Percentiles rank a stretch among this genome's conserved stretches.
Conservation (phyloP, 2,113 vertebrate species). For the Microcebus lehilahytsara region DNA sequence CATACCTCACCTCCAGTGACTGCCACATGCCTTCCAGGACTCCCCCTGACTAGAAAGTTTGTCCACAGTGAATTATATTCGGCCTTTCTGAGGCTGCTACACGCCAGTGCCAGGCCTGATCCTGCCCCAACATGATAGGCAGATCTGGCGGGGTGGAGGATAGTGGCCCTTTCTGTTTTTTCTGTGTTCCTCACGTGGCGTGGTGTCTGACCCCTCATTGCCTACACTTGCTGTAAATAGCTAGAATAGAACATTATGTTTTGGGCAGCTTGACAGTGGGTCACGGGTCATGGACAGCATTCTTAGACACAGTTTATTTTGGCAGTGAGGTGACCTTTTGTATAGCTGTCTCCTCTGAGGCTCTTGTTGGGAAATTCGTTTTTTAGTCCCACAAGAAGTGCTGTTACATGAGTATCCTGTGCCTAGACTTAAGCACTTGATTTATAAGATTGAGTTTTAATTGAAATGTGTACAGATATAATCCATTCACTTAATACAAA, state of each 20-base stretch:
- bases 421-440: not conserved
- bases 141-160: not conserved
- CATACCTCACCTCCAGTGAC: not conserved
- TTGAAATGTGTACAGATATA: not conserved
- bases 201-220: not conserved
- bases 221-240: not conserved
- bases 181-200: not conserved
- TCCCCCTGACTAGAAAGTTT: not conserved
- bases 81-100: not conserved
- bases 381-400: not conserved
- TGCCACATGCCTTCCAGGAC: not conserved
- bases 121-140: not conserved
- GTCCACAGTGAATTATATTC: not conserved
- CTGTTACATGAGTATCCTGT: not conserved
- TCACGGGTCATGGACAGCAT: rapidly evolving
- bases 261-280: not conserved
- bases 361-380: not conserved
- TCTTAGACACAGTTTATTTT: rapidly evolving
- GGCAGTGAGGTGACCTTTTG: not conserved
- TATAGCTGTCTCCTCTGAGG: not conserved
- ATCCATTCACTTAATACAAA: not conserved
- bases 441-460: not conserved
- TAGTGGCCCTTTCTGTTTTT: not conserved
- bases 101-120: not conserved
- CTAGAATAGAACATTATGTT: not conserved